Evolutionary conservation across 2,888 invertebrate genomes (phyloP), one percentile per base, ranked within the genome.

Genomic region (Drosophila peninsularis): DNA sequence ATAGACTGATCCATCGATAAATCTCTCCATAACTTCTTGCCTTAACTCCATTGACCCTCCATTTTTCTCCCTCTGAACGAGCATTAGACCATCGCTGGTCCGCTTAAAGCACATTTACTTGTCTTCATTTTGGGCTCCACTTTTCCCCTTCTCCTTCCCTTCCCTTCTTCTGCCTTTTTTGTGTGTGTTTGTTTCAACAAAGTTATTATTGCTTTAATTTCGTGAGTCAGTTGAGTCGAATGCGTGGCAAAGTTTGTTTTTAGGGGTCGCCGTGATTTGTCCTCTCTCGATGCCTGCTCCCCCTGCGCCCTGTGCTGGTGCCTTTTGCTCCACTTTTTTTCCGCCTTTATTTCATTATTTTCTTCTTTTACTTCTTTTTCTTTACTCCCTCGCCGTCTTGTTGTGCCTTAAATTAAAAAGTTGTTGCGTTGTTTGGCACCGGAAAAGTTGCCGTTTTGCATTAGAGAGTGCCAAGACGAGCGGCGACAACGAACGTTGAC

Each of bases 201-300:
- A 89, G 84, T 85, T 85, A 85, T 85, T 87, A 89, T 85, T 85
- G 83, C 89, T 89, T 85, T 88, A 85, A 88, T 85, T 82, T 86
- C 47, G 71, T 69, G 71, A 80, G 88, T 82, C 86, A 82, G 88
- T 85, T 85, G 88, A 72, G 76, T 66, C 54, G 78, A 56, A 67
- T 68, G 67, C 61, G 65, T 54, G 67, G 62, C 64, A 68, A 83
- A 87, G 72, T 78, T 84, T 70, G 62, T 64, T 68, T 71, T 56
- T 49, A 24, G 67, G 68, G 58, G 49, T 64, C 56, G 64, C 54
- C 44, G 63, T 65, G 80, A 84, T 78, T 87, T 84, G 75, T 84
- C 76, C 68, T 67, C 45, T 21, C 58, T 49, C 36, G 21, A 3
- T 39, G 21, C 36, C 19, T 21, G 41, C 30, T 30, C 21, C 42